Conservation (phyloP, 2,888 invertebrate species). For the Caenorhabditis parvicauda region DNA sequence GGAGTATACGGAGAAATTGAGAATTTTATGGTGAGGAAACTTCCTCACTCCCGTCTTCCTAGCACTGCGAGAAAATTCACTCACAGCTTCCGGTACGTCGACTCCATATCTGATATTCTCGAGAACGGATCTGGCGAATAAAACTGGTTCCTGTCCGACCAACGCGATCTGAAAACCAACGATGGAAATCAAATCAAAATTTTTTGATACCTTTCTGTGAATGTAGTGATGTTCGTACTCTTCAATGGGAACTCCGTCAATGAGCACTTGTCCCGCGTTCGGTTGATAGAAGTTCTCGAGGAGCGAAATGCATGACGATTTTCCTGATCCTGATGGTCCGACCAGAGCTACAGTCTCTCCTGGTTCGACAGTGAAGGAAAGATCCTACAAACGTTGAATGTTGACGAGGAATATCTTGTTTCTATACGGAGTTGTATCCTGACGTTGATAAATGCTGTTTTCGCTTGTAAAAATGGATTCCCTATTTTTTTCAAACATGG, state of each 20-base stretch:
- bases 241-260: conserved; percentile 63
- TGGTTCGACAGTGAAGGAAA: conserved; percentile 64
- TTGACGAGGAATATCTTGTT: no score
- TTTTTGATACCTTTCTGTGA: conserved; percentile 62
- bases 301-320: conserved; percentile 65
- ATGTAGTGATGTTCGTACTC: conserved; percentile 65
- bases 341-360: conserved; percentile 66
- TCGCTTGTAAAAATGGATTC: no score
- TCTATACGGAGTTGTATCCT: no score
- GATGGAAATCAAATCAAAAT: neutral
- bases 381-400: conserved; percentile 60
- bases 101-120: conserved; percentile 61
- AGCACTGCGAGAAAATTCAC: no score
- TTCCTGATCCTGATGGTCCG: conserved; percentile 65
- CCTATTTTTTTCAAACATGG: neutral
- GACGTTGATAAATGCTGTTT: no score
- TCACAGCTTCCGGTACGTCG: conserved; percentile 35
- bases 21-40: no score
- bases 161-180: conserved; percentile 57
- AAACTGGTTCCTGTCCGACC: conserved; percentile 66
- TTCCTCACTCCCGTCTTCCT: no score
- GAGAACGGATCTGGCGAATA: conserved; percentile 64
- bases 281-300: conserved; percentile 66
- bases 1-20: no score
- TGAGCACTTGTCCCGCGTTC: conserved; percentile 60